These are phyloP conservation scores for Tapera naevia DNA, from an alignment of 2,797 vertebrate species.

Conservation along the genomic window DNA sequence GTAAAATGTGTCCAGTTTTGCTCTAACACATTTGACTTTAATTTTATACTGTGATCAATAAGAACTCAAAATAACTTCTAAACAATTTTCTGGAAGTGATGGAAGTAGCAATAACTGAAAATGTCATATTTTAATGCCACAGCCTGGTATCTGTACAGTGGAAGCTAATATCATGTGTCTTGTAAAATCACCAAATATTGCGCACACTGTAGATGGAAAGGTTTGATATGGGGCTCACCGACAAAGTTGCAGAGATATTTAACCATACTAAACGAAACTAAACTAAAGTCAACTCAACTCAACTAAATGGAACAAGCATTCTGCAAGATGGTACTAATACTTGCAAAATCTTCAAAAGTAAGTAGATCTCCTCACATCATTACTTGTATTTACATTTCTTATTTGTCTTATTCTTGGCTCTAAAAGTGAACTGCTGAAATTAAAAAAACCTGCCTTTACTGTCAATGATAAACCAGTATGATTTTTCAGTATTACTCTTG, in stretches of 20 bases:
- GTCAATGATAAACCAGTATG: neutral
- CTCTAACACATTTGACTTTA: neutral
- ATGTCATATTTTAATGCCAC: neutral
- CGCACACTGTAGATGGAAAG: neutral
- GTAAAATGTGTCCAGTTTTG: neutral
- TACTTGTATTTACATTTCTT: neutral
- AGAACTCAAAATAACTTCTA: neutral
- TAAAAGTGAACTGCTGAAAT: neutral
- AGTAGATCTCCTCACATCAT: neutral
- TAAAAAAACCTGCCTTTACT: neutral
- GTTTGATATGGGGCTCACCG: neutral
- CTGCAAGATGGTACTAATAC: neutral
- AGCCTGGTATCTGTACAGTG: neutral
- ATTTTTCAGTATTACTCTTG: neutral
- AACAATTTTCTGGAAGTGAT: neutral
- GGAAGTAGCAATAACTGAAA: neutral
- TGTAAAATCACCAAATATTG: neutral
- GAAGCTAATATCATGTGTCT: neutral
- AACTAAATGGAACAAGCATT: fast-evolving
- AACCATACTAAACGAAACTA: neutral
- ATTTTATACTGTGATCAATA: neutral
- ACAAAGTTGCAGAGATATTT: neutral
- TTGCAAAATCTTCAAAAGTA: neutral
- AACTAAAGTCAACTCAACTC: neutral
- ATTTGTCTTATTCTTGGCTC: neutral